Evolutionary conservation across 2,113 vertebrate species (phyloP).

Genomic region (Synodontis membranacea): DNA sequence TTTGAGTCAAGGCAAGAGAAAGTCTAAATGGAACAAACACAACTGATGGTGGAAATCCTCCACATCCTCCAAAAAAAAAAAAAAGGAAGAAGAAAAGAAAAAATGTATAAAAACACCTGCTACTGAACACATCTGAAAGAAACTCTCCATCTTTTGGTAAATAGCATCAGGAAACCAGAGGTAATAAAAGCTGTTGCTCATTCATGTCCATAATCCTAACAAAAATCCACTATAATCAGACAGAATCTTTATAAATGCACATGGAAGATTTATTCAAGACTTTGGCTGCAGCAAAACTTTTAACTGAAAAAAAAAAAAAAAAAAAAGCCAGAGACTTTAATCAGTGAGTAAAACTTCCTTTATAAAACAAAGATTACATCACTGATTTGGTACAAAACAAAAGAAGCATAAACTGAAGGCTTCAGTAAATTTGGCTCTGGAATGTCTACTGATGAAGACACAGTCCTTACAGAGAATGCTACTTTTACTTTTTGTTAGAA

Average conservation of each 20-base stretch:
- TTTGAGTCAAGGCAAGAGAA: slow-evolving; percentile 19
- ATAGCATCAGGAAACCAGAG: slow-evolving; percentile 30
- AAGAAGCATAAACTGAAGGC: slow-evolving; percentile 3
- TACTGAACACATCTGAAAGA: not conserved
- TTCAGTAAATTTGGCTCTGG: not conserved
- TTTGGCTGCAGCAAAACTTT: slow-evolving; percentile 30
- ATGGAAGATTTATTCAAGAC: slow-evolving; percentile 32
- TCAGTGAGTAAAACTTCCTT: slow-evolving; percentile 35
- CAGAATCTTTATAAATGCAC: slow-evolving; percentile 4
- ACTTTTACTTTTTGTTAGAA: too few relatives aligned
- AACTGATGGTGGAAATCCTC: not conserved
- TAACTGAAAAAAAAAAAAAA: slow-evolving; percentile 1
- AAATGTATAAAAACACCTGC: not conserved
- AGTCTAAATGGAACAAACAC: not conserved
- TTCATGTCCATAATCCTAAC: slow-evolving; percentile 24
- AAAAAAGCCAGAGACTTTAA: slow-evolving; percentile 25
- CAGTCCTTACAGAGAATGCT: not conserved
- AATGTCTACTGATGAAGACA: not conserved
- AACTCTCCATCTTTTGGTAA: not conserved
- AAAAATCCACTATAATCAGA: slow-evolving; percentile 32
- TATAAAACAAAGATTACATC: slow-evolving; percentile 27
- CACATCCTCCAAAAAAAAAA: not conserved
- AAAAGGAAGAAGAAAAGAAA: not conserved
- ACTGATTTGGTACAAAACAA: slow-evolving; percentile 27
- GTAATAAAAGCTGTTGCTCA: slow-evolving; percentile 38